Base-by-base conservation (phyloP, 1,140 invertebrate species). In the Pararge aegeria region DNA sequence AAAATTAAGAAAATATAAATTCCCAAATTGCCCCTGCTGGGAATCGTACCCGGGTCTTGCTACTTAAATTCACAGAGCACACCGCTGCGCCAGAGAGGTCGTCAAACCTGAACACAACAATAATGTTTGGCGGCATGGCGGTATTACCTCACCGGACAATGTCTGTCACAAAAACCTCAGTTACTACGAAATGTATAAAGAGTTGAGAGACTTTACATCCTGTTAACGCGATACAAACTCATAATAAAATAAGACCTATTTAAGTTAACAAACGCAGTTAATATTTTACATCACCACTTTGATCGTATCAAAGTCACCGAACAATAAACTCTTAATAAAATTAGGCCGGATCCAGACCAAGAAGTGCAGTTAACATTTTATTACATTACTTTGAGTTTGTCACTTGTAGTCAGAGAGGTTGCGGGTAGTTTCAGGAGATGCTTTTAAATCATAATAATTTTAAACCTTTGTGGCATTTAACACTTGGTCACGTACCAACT, bases 351-450 rank as follows among this genome's bases (percentile, higher is more conserved):
- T 56, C 42, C 50, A 56, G 18, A 51, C 40, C 38, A 46, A 55
- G 53, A 42, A 24, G 20, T 62, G 60, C 54, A 62, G 60, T 62
- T 62, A 62, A 62, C 60, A 51, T 62, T 62, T 62, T 62, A 62
- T 62, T 52, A 56, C 38, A 42, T 42, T 5, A 42, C 38, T 42
- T 42, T 18, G 5, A 18, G 38, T 15, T 5, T 5, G 38, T 42
- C 13, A 42, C 13, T 42, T 18, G 15, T 12, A 34, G 9, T 34
- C 30, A 0, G n/a, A 10, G 30, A 34, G 10, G 9, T 3, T 2
- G 9, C n/a, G 30, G 30, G 1, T 12, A 34, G n/a, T 34, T 10
- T 34, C 4, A 12, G 10, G 9, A 34, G 30, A 9, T 27, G 1
- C 27, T 27, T 27, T 1, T 27, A 27, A 27, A 27, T 4, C 1